phyloP scores from a whole-genome alignment of 2,888 invertebrate species.

The Temnothorax ravouxi region DNA sequence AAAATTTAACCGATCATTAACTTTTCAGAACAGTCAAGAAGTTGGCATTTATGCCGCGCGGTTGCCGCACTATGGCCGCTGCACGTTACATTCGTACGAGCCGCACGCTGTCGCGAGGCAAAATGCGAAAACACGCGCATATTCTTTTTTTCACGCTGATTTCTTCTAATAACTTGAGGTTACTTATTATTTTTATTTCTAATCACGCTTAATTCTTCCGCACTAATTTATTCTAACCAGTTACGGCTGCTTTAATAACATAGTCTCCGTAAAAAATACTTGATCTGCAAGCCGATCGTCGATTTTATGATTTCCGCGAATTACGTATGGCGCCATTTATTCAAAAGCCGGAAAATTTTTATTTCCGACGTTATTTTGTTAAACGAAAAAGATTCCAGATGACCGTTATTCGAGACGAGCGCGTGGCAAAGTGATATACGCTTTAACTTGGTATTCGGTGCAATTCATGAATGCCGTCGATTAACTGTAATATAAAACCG shows the following conservation, averaged over 20 bases:
- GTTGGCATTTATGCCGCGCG: too few species aligned
- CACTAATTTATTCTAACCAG: neutral
- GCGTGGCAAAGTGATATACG: conserved; percentile 35
- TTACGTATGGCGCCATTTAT: neutral
- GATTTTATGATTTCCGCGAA: conserved; percentile 18
- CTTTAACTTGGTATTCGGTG: conserved; percentile 20
- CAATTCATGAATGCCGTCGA: conserved; percentile 16
- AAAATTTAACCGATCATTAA: too few species aligned
- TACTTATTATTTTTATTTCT: neutral
- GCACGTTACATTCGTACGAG: too few species aligned
- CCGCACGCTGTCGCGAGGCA: too few species aligned
- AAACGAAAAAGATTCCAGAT: conserved; percentile 11
- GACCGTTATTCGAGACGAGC: conserved; percentile 29
- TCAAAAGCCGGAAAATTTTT: conserved; percentile 25
- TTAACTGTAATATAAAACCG: conserved; percentile 38
- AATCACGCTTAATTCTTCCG: neutral
- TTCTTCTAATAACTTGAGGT: neutral
- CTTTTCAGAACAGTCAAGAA: too few species aligned
- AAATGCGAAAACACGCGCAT: too few species aligned
- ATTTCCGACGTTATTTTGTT: conserved; percentile 32
- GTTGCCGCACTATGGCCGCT: too few species aligned
- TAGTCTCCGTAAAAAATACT: neutral
- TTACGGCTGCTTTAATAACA: neutral
- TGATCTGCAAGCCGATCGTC: neutral
- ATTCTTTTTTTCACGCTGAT: neutral